A percentile compares a stretch with the other conserved stretches of the same genome.
phyloP scores from a whole-genome alignment of 2,888 invertebrate species.

The Nemoura dubitans region DNA sequence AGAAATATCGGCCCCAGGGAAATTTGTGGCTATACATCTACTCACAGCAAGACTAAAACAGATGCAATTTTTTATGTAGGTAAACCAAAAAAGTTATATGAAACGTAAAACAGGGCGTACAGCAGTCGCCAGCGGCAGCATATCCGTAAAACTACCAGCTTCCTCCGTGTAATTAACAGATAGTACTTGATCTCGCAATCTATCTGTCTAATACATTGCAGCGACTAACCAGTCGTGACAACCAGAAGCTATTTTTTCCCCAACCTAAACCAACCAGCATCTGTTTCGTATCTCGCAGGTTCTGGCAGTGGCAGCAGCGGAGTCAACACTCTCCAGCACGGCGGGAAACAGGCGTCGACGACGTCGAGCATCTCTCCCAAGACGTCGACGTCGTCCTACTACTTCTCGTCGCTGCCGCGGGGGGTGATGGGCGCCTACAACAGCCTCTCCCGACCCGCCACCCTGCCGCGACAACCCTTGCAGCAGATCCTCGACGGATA shows the following conservation, averaged over 20 bases:
- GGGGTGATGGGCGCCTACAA: slow-evolving; percentile 61
- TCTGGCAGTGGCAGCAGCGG: slow-evolving; percentile 51
- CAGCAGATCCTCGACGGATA: slow-evolving; percentile 57
- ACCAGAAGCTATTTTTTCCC: background rate
- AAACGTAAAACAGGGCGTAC: background rate
- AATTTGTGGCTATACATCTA: background rate
- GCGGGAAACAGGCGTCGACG: slow-evolving; percentile 44
- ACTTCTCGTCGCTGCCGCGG: slow-evolving; percentile 63
- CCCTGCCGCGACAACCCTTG: slow-evolving; percentile 62
- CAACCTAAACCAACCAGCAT: too few species aligned
- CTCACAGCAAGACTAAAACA: background rate
- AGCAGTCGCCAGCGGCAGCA: background rate
- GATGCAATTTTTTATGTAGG: background rate
- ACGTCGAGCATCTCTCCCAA: slow-evolving; percentile 43
- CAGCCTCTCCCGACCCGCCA: slow-evolving; percentile 62
- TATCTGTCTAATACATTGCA: background rate
- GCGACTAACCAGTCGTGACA: background rate
- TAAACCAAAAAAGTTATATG: background rate
- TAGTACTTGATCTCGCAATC: background rate
- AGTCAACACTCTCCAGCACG: slow-evolving; percentile 49
- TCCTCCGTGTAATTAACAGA: background rate
- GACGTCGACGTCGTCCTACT: slow-evolving; percentile 50
- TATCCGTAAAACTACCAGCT: background rate
- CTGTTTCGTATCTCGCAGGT: slow-evolving; percentile 41
- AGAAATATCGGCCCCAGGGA: background rate